Evolutionary conservation across 2,113 vertebrate species (phyloP).

Genomic region (Cynopterus brachyotis): DNA sequence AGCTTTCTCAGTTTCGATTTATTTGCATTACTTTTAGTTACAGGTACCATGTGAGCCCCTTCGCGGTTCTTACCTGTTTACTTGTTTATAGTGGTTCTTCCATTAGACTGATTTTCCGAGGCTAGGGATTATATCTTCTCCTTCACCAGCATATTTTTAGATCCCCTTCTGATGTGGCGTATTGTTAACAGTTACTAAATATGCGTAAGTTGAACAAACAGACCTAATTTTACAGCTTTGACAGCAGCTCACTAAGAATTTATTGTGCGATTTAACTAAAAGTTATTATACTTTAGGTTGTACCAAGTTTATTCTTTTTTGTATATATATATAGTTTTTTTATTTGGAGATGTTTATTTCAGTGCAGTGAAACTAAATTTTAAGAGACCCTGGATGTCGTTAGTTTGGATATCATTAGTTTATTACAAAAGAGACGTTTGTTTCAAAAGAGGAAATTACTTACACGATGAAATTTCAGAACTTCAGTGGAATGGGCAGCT

Average conservation of each 20-base stretch:
- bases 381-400: too few relatives aligned
- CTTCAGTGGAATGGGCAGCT: too few relatives aligned
- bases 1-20: background rate
- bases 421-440: too few relatives aligned
- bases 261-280: background rate
- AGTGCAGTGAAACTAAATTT: too few relatives aligned
- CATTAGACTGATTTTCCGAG: background rate
- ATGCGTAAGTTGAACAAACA: background rate
- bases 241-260: background rate
- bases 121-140: background rate
- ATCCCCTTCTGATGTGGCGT: background rate
- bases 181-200: background rate
- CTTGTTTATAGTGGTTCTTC: background rate
- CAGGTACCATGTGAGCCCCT: background rate
- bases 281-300: background rate
- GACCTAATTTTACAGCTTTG: background rate
- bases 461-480: too few relatives aligned
- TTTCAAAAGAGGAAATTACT: too few relatives aligned
- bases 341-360: too few relatives aligned
- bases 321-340: too few relatives aligned
- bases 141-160: background rate
- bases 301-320: background rate
- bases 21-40: background rate
- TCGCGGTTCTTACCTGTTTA: background rate
- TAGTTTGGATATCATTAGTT: too few relatives aligned